Conservation (phyloP, 2,888 invertebrate genomes). For the Epiblema foenella region DNA sequence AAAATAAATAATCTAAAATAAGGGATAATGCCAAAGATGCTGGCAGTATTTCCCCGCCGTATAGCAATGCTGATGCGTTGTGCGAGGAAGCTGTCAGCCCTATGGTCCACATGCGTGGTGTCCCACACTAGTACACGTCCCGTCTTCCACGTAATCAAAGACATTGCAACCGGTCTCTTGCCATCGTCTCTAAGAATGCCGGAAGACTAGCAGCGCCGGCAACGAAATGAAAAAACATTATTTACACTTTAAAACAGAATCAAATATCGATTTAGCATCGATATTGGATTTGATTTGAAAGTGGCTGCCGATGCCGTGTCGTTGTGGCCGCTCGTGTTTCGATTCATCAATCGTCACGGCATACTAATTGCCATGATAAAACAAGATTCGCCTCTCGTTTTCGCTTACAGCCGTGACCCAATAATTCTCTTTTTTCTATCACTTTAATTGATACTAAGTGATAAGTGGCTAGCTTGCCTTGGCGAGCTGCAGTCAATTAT, state of each 20-base stretch:
- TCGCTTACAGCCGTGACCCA: conserved; percentile 27
- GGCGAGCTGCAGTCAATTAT: neutral
- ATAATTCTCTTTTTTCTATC: conserved; percentile 19
- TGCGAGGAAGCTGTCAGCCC: too few species aligned
- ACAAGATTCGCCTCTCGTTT: conserved; percentile 24
- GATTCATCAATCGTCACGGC: conserved; percentile 26
- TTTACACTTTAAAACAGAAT: too few species aligned
- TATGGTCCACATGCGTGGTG: too few species aligned
- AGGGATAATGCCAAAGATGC: too few species aligned
- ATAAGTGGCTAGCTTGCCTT: conserved; percentile 1
- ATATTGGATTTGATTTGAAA: conserved; percentile 20
- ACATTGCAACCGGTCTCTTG: too few species aligned
- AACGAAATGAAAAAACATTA: neutral
- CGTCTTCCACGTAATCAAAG: too few species aligned
- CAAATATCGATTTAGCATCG: neutral
- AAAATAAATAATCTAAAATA: too few species aligned
- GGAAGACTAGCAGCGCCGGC: too few species aligned
- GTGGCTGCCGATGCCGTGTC: neutral
- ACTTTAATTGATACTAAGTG: conserved; percentile 6
- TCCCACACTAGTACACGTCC: too few species aligned
- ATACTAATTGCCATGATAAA: conserved; percentile 1
- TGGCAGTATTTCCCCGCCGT: too few species aligned
- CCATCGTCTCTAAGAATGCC: too few species aligned
- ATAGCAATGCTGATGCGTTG: too few species aligned
- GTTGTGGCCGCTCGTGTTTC: neutral